phyloP scores from a whole-genome alignment of 2,113 vertebrate species.

The Pelobates fuscus region DNA sequence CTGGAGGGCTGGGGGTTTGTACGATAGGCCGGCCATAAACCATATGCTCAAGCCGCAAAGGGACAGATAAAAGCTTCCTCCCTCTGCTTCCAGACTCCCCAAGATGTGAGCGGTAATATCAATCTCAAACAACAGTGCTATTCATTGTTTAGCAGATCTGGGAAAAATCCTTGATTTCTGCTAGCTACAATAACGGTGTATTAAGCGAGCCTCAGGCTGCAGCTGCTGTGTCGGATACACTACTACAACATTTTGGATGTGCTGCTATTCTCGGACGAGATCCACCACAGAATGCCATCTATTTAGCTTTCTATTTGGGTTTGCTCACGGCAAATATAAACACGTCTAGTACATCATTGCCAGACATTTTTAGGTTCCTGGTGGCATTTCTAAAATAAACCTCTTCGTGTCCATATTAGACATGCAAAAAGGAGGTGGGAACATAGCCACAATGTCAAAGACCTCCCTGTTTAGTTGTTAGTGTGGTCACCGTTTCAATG shows the following conservation, averaged over 20 bases:
- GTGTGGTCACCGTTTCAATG: too few relatives aligned
- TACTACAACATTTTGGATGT: slow-evolving; percentile 45
- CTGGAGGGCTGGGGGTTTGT: slow-evolving; percentile 62
- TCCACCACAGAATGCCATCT: slow-evolving; percentile 26
- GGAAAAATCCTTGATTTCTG: slow-evolving; percentile 65
- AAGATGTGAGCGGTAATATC: slow-evolving; percentile 61
- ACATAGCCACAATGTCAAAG: slow-evolving; percentile 38
- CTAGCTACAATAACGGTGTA: slow-evolving; percentile 62
- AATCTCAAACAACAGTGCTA: slow-evolving; percentile 65
- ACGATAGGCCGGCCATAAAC: slow-evolving; percentile 65
- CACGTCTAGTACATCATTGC: slow-evolving; percentile 8
- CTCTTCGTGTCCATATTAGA: not conserved
- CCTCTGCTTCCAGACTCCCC: slow-evolving; percentile 56
- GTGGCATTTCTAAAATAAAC: slow-evolving; percentile 22
- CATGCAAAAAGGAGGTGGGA: slow-evolving; percentile 24
- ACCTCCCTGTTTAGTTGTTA: too few relatives aligned
- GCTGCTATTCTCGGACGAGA: slow-evolving; percentile 36
- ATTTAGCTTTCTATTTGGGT: slow-evolving; percentile 32
- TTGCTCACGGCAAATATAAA: slow-evolving; percentile 22
- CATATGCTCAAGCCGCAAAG: slow-evolving; percentile 60
- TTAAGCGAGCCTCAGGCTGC: slow-evolving; percentile 63
- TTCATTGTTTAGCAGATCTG: slow-evolving; percentile 63
- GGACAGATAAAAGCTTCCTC: slow-evolving; percentile 60
- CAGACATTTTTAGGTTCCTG: slow-evolving; percentile 30
- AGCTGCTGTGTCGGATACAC: slow-evolving; percentile 59